phyloP scores from a whole-genome alignment of 2,113 vertebrate species.

The Burhinus oedicnemus region DNA sequence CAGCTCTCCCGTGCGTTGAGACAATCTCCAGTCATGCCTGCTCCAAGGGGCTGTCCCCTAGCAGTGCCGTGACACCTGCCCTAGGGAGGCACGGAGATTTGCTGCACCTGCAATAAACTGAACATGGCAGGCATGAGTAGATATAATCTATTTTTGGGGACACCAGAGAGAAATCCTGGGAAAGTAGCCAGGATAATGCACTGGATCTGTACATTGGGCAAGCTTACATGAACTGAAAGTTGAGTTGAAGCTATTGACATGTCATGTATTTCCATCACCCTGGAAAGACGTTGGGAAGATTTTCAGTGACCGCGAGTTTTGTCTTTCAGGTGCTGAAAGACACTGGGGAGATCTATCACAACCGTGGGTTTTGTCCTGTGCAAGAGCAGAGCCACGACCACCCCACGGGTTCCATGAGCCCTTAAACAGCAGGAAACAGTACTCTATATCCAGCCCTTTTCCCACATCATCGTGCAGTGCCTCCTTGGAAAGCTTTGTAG shows the following conservation, averaged over 20 bases:
- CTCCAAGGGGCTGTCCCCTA: neutral
- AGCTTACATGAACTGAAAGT: neutral
- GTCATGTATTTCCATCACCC: neutral
- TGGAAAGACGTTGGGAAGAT: neutral
- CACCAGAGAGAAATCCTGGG: neutral
- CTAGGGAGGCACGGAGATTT: neutral
- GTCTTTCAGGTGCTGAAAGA: neutral
- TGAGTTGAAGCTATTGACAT: neutral
- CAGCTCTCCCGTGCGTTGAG: neutral
- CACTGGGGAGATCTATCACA: neutral
- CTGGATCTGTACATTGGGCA: no score
- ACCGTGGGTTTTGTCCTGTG: neutral
- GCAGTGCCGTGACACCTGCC: neutral
- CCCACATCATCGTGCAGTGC: accelerated
- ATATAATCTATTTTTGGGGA: neutral
- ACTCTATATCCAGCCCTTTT: no score
- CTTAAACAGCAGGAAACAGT: neutral
- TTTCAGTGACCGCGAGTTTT: no score
- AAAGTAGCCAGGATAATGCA: neutral
- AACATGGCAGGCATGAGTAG: neutral
- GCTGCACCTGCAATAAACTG: neutral
- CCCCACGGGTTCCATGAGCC: accelerated
- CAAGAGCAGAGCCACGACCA: accelerated
- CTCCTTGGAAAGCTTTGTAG: neutral
- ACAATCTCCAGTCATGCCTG: neutral